These are phyloP conservation scores for Aspidoscelis tigris DNA, from an alignment of 2,113 vertebrate species.

Conservation along the genomic window DNA sequence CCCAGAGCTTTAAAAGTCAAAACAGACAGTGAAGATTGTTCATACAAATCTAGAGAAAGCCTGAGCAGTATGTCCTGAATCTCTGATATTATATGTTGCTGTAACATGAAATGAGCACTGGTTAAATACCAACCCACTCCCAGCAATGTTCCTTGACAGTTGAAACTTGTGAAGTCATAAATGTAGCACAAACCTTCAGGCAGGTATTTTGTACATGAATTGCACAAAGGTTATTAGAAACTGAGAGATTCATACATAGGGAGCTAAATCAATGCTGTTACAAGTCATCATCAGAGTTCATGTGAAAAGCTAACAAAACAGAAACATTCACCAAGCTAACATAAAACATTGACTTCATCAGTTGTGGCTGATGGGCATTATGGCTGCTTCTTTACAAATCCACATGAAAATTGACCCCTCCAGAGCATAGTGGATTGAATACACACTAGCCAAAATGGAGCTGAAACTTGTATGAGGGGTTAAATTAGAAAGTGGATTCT, in stretches of 20 bases:
- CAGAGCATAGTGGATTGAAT: too few relatives aligned
- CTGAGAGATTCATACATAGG: background rate
- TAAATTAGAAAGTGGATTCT: too few relatives aligned
- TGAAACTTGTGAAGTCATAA: background rate
- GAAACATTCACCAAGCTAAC: background rate
- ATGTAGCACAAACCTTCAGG: background rate
- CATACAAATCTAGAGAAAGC: background rate
- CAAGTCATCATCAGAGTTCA: background rate
- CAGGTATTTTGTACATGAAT: background rate
- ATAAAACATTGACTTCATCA: too few relatives aligned
- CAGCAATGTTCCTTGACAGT: slow-evolving; percentile 1
- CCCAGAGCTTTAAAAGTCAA: slow-evolving; percentile 1
- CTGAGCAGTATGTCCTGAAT: background rate
- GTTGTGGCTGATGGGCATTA: too few relatives aligned
- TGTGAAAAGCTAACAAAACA: background rate
- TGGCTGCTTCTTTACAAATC: too few relatives aligned
- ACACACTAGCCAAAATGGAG: too few relatives aligned
- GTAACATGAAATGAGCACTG: background rate
- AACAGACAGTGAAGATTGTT: background rate
- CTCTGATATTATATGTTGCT: slow-evolving; percentile 12
- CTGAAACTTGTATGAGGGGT: too few relatives aligned
- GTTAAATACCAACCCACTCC: background rate
- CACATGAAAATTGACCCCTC: too few relatives aligned
- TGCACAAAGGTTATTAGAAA: slow-evolving; percentile 14
- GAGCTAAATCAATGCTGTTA: background rate